A percentile compares a stretch with the other conserved stretches of the same genome.
Conservation (phyloP, 2,888 invertebrate species). For the Heliconius aoede region DNA sequence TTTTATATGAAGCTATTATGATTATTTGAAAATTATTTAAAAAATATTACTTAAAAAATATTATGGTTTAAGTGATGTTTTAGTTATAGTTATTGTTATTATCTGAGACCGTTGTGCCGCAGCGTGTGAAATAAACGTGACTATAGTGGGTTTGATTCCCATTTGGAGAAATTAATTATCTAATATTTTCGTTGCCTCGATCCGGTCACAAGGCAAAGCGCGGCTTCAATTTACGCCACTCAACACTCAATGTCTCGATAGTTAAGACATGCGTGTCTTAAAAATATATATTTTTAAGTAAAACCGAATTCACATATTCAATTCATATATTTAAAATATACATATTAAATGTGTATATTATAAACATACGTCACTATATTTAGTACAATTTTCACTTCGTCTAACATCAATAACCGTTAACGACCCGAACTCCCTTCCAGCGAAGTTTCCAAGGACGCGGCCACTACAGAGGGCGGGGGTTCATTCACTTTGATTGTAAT, state of each 20-base stretch:
- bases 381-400: not conserved
- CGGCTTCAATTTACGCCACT: not conserved
- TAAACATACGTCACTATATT: not conserved
- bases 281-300: too few species aligned
- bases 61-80: not conserved
- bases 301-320: too few species aligned
- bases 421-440: not conserved
- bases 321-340: too few species aligned
- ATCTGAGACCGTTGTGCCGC: not conserved
- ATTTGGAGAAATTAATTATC: not conserved
- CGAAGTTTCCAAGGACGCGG: conserved; percentile 17
- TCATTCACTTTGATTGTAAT: conserved; percentile 46
- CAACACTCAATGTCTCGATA: not conserved
- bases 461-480: conserved; percentile 23
- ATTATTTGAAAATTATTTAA: too few species aligned
- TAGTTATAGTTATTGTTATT: not conserved
- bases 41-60: too few species aligned
- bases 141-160: not conserved
- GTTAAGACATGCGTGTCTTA: too few species aligned
- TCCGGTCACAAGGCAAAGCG: not conserved
- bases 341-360: not conserved
- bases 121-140: not conserved
- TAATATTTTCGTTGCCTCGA: not conserved
- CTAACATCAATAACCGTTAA: conserved; percentile 7
- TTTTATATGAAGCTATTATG: not conserved